phyloP scores from a whole-genome alignment of 2,113 vertebrate species.

The Electrona antarctica region DNA sequence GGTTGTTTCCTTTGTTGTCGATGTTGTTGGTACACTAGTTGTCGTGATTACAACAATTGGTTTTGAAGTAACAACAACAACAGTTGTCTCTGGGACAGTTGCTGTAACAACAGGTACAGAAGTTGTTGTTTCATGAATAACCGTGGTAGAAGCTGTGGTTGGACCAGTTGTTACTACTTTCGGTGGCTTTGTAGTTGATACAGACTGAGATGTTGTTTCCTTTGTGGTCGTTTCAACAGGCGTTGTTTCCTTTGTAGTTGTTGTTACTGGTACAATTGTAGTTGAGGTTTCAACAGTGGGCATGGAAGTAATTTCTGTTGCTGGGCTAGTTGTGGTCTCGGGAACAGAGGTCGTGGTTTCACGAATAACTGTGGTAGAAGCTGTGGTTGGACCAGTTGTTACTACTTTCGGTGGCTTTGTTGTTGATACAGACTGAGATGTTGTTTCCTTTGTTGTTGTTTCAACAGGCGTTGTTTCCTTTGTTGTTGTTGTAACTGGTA shows the following conservation, averaged over 20 bases:
- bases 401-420: no score
- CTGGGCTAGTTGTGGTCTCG: no score
- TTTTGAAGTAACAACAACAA: neutral
- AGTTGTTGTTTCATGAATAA: rapidly evolving
- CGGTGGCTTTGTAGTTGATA: slow-evolving; percentile 10
- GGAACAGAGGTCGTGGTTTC: no score
- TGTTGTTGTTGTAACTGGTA: no score
- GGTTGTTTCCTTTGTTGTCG: neutral
- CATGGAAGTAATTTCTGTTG: no score
- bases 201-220: neutral
- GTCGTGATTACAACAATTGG: rapidly evolving
- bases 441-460: no score
- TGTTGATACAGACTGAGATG: no score
- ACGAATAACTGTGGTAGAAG: no score
- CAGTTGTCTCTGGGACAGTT: no score
- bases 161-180: neutral
- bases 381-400: no score
- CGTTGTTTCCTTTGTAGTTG: rapidly evolving
- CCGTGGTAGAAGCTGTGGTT: neutral
- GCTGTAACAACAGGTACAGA: neutral
- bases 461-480: no score
- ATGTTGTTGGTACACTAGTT: neutral
- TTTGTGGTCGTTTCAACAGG: rapidly evolving
- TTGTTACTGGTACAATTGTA: rapidly evolving
- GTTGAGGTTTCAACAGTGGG: neutral